Base-by-base conservation (phyloP, 2,797 vertebrate genomes). In the Myiothlypis chrysogaster region DNA sequence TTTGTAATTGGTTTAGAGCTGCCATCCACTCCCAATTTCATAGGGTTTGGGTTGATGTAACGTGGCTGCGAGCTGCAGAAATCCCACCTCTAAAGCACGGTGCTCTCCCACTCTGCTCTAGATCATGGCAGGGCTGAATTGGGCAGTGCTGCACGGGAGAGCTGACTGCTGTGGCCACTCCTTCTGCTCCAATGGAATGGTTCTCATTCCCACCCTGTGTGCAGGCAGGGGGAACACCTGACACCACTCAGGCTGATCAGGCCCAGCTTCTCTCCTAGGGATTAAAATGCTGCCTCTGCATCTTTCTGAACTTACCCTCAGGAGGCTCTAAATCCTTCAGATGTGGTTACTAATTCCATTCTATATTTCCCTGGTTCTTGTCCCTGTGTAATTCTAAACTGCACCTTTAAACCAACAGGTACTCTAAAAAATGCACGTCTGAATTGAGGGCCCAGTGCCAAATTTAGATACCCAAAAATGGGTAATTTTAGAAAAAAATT, bases 21-120 rank as follows among this genome's bases (percentile, higher is more conserved):
- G 65, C 49, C 46, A 61, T 60, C 60, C 65, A 4, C n/a, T 80
- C 59, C 55, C 6, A 0, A 0, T 64, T 72, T 60, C 0, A 0
- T 4, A 27, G 69, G 32, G 35, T 52, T 30, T 7, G 1, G 39
- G 28, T 59, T 66, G 43, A 6, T 1, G 32, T 7, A 60, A 49
- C 2, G 0, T 6, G 25, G n/a, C 78, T 93, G 65, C 65, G 78
- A 4, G 37, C 55, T 69, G 59, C 70, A 68, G 66, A 34, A 44
- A n/a, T 47, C 59, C 41, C 34, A 44, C n/a, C 28, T 14, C 60
- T 14, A 9, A n/a, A 71, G 53, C 77, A 12, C 6, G 0, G 0
- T 12, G 12, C n/a, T 80, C 12, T 50, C n/a, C 39, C n/a, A 32
- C 3, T 69, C 34, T 64, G 37, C n/a, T 71, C 63, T 23, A 13